Conservation (phyloP, 2,113 vertebrate species). For the Istiophorus platypterus region DNA sequence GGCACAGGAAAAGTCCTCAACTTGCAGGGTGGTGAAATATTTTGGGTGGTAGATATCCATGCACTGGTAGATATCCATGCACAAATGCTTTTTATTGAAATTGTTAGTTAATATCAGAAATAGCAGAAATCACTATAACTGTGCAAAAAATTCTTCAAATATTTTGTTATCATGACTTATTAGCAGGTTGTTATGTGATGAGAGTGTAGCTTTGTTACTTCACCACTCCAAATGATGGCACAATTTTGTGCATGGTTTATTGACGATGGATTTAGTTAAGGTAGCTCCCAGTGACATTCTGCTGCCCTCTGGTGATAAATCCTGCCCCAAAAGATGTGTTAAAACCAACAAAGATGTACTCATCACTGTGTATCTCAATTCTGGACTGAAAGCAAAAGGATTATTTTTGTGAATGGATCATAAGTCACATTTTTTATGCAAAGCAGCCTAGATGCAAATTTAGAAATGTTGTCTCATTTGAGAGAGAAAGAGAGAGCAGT, state of each 20-base stretch:
- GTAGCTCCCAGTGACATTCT: slow-evolving; percentile 16
- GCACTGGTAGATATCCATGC: background rate
- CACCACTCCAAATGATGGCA: background rate
- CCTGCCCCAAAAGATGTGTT: background rate
- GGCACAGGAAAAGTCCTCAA: background rate
- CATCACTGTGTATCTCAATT: background rate
- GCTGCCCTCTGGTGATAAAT: slow-evolving; percentile 69
- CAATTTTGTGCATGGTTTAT: slow-evolving; percentile 9
- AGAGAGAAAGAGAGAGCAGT: too few species aligned
- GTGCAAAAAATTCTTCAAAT: background rate
- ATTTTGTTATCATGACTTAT: background rate
- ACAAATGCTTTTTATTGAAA: background rate
- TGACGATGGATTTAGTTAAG: background rate
- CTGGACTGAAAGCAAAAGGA: background rate
- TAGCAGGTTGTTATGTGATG: background rate
- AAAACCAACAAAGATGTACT: background rate
- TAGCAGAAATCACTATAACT: background rate
- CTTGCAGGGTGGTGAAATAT: slow-evolving; percentile 11
- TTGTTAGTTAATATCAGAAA: slow-evolving; percentile 1
- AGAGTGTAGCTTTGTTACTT: background rate
- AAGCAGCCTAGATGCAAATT: too few species aligned
- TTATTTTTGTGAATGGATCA: background rate
- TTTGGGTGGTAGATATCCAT: slow-evolving; percentile 4
- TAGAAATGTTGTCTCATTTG: too few species aligned
- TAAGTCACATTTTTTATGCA: background rate